Evolutionary conservation across 2,888 invertebrate species (phyloP).

Genomic region (Pseudococcus longispinus): DNA sequence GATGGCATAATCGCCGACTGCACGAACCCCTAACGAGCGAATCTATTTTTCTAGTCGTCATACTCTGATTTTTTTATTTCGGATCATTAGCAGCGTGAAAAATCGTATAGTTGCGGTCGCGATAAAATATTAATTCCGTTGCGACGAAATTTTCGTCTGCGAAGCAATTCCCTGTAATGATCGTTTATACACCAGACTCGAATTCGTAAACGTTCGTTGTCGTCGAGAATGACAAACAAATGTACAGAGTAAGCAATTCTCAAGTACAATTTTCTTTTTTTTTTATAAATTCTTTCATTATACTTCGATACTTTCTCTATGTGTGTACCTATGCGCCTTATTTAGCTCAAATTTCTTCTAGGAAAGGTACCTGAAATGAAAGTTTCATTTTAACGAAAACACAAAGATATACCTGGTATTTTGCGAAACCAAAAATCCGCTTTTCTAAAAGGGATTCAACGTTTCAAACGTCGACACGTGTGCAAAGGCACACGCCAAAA

Average conservation of each 20-base stretch:
- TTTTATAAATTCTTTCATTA: too few species aligned
- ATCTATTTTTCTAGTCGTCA: not conserved
- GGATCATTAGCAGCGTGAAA: not conserved
- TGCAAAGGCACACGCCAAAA: not conserved
- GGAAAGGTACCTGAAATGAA: not conserved
- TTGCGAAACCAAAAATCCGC: not conserved
- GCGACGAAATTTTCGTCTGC: not conserved
- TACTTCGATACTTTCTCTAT: too few species aligned
- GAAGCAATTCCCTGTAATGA: not conserved
- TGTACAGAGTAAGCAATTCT: not conserved
- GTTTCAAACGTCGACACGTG: not conserved
- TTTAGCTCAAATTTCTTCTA: not conserved
- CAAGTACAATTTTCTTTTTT: too few species aligned
- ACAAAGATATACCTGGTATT: not conserved
- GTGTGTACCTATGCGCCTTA: not conserved
- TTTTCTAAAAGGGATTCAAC: not conserved
- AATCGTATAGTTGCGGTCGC: not conserved
- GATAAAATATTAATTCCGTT: not conserved
- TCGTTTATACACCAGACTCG: not conserved
- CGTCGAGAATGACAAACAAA: not conserved
- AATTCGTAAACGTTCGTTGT: not conserved
- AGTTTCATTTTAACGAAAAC: too few species aligned
- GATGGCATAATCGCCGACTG: not conserved
- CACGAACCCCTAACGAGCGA: not conserved
- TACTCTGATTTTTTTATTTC: not conserved